Evolutionary conservation across 2,797 vertebrate species (phyloP).

Genomic region (Malurus leucopterus): DNA sequence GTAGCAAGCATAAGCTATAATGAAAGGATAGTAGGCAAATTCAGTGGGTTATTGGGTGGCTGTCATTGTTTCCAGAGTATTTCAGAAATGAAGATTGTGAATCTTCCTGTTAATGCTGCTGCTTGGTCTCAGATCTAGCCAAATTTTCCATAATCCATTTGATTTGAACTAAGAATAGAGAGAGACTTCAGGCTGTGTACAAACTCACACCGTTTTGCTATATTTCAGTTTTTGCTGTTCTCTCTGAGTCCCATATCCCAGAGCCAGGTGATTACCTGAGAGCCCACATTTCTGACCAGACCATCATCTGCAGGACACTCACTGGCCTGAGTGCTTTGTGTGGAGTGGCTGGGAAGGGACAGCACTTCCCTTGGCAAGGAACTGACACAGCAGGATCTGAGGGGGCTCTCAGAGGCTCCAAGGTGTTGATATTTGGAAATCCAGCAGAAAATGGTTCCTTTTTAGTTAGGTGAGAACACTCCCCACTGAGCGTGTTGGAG

Average conservation of each 20-base stretch:
- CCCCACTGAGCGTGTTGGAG: not conserved
- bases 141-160: not conserved
- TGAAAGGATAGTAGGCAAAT: conserved; percentile 15
- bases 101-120: not conserved
- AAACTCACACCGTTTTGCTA: not conserved
- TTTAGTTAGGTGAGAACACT: not conserved
- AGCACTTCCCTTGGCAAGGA: not conserved
- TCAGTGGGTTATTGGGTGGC: not conserved
- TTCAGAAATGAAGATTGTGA: not conserved
- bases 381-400: not conserved
- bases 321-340: fast-evolving
- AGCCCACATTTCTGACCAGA: not conserved
- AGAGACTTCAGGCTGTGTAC: not conserved
- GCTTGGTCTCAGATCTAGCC: not conserved
- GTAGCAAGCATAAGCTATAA: conserved; percentile 1
- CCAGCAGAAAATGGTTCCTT: not conserved
- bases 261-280: not conserved
- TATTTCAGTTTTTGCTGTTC: not conserved
- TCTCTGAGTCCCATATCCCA: not conserved
- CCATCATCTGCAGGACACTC: not conserved
- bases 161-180: not conserved
- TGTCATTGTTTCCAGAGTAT: conserved; percentile 21
- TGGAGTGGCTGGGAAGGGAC: not conserved
- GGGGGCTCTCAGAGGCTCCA: not conserved
- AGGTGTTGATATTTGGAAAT: not conserved